phyloP scores from a whole-genome alignment of 2,797 vertebrate genomes.

The Scolopax bukidnonensis region DNA sequence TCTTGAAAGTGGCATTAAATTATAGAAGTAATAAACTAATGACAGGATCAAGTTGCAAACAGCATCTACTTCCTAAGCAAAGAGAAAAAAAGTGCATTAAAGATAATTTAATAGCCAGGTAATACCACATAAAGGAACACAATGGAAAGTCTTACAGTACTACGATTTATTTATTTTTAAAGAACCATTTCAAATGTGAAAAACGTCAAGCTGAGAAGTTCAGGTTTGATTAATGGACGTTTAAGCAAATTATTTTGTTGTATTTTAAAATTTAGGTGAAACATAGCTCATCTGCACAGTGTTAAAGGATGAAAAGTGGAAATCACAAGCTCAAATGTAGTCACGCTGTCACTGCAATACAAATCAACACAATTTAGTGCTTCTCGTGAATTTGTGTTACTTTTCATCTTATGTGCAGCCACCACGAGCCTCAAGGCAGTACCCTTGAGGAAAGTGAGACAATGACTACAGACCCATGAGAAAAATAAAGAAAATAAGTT shows the following conservation, averaged over 20 bases:
- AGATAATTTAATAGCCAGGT: background rate
- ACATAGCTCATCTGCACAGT: background rate
- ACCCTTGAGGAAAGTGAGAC: background rate
- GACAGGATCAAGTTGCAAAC: constrained; percentile 96
- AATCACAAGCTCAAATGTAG: background rate
- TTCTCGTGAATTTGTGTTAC: fast-evolving
- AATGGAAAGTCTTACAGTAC: background rate
- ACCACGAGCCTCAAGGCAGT: background rate
- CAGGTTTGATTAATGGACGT: background rate
- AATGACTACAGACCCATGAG: background rate
- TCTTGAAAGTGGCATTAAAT: constrained; percentile 97
- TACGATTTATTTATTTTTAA: background rate
- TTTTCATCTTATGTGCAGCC: background rate
- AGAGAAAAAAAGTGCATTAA: background rate
- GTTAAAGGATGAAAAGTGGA: background rate
- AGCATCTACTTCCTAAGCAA: constrained; percentile 90
- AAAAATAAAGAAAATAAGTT: background rate
- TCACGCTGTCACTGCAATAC: background rate
- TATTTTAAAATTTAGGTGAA: background rate
- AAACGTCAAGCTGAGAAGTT: background rate
- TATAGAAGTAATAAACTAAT: constrained; percentile 98
- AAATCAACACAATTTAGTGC: background rate
- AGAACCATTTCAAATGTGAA: background rate
- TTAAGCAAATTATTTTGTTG: background rate
- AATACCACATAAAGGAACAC: background rate